phyloP scores from a whole-genome alignment of 2,888 invertebrate species.

The Mycogona germanica region DNA sequence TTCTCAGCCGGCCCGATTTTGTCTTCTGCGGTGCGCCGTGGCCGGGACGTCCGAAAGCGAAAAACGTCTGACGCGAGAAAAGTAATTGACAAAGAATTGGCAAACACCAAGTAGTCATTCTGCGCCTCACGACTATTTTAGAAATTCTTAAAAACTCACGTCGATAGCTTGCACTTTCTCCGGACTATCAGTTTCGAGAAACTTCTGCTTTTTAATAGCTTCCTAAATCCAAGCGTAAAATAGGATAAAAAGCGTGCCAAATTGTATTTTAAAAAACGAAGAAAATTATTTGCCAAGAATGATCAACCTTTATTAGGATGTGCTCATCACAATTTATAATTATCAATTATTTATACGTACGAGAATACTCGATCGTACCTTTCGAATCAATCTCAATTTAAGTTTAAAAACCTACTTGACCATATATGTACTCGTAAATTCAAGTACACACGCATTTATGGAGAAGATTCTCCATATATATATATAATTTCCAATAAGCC shows the following conservation, averaged over 20 bases:
- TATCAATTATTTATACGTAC: too few relatives aligned
- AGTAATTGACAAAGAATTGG: neutral
- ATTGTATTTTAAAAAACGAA: neutral
- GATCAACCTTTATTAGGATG: too few relatives aligned
- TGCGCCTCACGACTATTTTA: neutral
- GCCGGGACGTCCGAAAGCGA: constrained; percentile 28
- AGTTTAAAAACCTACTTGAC: too few relatives aligned
- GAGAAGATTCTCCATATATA: too few relatives aligned
- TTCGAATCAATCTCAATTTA: too few relatives aligned
- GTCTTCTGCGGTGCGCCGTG: constrained; percentile 36
- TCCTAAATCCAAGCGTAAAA: neutral
- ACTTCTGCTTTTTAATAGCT: constrained; percentile 1
- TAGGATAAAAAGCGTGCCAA: neutral
- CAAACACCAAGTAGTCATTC: neutral
- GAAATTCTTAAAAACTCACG: neutral
- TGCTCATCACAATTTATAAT: too few relatives aligned
- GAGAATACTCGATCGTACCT: too few relatives aligned
- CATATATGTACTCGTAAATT: too few relatives aligned
- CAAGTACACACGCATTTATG: too few relatives aligned
- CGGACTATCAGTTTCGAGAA: neutral
- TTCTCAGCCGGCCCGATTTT: constrained; percentile 32
- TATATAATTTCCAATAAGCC: too few relatives aligned
- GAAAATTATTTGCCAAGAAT: neutral
- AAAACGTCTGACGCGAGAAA: constrained; percentile 10
- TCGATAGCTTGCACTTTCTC: neutral